A percentile compares a stretch with the other conserved stretches of the same genome.
Conservation (phyloP, 37 sponge, comb jelly and placozoan species). For the Halichondria panicea region DNA sequence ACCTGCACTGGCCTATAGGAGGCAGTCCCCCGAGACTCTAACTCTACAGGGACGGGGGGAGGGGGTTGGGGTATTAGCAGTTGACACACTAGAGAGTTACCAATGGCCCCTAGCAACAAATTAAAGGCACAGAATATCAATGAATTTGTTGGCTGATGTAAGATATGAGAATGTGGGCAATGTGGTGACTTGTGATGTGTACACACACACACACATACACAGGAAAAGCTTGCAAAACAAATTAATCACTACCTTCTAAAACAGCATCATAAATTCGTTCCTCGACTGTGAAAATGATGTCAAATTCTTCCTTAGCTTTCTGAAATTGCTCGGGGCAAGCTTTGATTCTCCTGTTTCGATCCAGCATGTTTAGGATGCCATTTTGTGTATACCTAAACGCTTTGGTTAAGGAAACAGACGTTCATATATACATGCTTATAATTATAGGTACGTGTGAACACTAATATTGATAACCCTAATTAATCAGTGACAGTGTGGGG, state of each 20-base stretch:
- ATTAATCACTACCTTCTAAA: constrained; percentile 81
- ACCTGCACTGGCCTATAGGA: constrained; percentile 78
- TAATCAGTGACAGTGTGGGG: too few relatives aligned
- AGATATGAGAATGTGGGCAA: too few relatives aligned
- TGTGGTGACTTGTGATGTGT: neutral
- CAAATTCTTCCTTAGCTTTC: constrained; percentile 74
- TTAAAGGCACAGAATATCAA: neutral
- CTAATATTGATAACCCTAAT: neutral
- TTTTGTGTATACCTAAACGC: constrained; percentile 89
- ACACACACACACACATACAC: neutral
- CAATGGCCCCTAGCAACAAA: neutral
- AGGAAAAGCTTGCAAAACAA: too few relatives aligned
- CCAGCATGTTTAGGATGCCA: constrained; percentile 97
- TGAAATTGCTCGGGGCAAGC: constrained; percentile 90
- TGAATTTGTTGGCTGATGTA: neutral
- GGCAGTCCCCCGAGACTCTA: constrained; percentile 47
- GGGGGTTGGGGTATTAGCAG: neutral
- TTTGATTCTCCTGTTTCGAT: constrained; percentile 94
- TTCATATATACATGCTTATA: neutral
- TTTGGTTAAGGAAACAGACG: constrained; percentile 14
- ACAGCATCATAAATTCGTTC: constrained; percentile 96
- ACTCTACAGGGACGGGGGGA: constrained; percentile 10
- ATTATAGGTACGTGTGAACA: neutral
- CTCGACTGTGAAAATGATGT: constrained; percentile 89
- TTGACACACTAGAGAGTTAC: too few relatives aligned